These are phyloP conservation scores for Clunio marinus DNA, from an alignment of 2,888 invertebrate species.

Conservation along the genomic window DNA sequence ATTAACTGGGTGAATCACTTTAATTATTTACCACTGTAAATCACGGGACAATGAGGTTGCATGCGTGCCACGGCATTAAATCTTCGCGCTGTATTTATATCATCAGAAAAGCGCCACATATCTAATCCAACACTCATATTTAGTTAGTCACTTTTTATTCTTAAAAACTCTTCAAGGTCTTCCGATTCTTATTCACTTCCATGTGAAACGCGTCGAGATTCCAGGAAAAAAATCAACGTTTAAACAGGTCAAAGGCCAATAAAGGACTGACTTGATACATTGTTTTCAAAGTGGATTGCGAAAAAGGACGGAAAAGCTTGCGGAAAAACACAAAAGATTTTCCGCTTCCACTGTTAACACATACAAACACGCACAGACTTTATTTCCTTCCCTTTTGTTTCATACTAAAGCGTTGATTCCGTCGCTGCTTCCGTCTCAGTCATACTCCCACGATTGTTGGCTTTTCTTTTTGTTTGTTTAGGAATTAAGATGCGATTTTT, in stretches of 20 bases:
- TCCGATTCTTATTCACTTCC: too few relatives aligned
- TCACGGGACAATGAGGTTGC: conserved; percentile 48
- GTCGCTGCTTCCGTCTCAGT: background rate
- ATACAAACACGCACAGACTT: conserved; percentile 16
- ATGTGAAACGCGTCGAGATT: background rate
- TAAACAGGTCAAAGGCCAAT: conserved; percentile 4
- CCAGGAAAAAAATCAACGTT: background rate
- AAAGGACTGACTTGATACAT: conserved; percentile 25
- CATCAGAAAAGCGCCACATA: conserved; percentile 53
- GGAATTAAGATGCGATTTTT: conserved; percentile 33
- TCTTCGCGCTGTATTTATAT: conserved; percentile 48
- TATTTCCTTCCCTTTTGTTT: background rate
- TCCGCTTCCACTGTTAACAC: conserved; percentile 10
- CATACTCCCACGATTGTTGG: background rate
- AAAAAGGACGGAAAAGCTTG: conserved; percentile 20
- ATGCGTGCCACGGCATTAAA: conserved; percentile 50
- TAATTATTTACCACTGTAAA: conserved; percentile 47
- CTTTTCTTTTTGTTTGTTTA: conserved; percentile 3
- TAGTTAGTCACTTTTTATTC: background rate
- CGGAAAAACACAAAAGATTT: conserved; percentile 33
- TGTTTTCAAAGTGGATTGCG: background rate
- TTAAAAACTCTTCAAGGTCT: background rate
- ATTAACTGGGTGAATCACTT: too few relatives aligned
- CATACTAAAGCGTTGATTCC: background rate
- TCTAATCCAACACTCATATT: conserved; percentile 52